A percentile compares a stretch with the other conserved stretches of the same genome.
phyloP scores from a whole-genome alignment of 2,113 vertebrate species.

The Rhea americana region DNA sequence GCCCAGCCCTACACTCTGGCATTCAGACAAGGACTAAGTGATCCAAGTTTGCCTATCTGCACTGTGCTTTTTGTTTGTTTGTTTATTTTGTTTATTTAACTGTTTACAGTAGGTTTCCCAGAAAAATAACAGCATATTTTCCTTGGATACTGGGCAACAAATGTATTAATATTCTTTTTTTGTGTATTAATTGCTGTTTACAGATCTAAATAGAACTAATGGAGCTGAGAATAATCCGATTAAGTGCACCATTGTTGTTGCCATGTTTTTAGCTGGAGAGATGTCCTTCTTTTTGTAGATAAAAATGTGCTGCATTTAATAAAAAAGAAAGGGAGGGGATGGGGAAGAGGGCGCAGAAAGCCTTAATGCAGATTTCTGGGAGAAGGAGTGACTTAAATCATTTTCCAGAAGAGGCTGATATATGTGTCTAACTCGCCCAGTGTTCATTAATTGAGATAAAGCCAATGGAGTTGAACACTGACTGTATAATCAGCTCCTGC shows the following conservation, averaged over 20 bases:
- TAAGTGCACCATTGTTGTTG: constrained; percentile 48
- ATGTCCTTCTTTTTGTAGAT: constrained; percentile 9
- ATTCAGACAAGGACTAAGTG: neutral
- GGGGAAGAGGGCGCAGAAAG: neutral
- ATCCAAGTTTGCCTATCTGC: neutral
- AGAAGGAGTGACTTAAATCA: constrained; percentile 32
- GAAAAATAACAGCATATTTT: neutral
- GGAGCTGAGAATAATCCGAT: constrained; percentile 56
- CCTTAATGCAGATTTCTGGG: neutral
- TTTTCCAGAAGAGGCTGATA: constrained; percentile 29
- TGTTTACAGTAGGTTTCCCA: neutral
- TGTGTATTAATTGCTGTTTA: constrained; percentile 53
- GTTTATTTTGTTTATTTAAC: neutral
- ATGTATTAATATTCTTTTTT: constrained; percentile 25
- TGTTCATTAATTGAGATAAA: constrained; percentile 60
- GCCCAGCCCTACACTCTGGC: neutral
- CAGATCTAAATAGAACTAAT: constrained; percentile 49
- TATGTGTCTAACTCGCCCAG: neutral
- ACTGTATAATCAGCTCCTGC: constrained; percentile 44
- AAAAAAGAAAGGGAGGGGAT: neutral
- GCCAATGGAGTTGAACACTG: constrained; percentile 34
- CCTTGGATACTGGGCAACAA: neutral
- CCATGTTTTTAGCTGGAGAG: constrained; percentile 27
- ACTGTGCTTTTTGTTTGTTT: neutral
- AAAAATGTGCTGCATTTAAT: neutral